These are phyloP conservation scores for Vireo altiloquus DNA, from an alignment of 2,113 vertebrate species.

Conservation along the genomic window DNA sequence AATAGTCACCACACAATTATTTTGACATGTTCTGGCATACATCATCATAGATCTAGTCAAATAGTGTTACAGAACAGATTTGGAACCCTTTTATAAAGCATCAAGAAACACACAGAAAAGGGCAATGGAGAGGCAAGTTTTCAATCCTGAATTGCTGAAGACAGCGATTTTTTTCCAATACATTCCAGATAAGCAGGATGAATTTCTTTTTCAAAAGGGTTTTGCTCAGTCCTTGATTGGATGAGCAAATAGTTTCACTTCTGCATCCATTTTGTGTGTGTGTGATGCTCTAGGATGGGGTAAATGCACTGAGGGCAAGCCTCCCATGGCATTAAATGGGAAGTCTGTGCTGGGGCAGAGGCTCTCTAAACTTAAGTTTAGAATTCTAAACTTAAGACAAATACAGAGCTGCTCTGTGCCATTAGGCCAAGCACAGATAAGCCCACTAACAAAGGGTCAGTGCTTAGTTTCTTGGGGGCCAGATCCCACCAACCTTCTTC, in stretches of 20 bases:
- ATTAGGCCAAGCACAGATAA: not conserved
- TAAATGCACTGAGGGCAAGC: not conserved
- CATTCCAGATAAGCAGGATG: not conserved
- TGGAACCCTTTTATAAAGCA: slow-evolving; percentile 53
- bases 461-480: not conserved
- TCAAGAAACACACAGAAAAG: slow-evolving; percentile 41
- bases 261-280: not conserved
- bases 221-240: not conserved
- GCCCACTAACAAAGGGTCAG: not conserved
- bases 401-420: not conserved
- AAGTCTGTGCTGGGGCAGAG: not conserved
- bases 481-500: not conserved
- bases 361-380: not conserved
- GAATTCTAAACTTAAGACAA: not conserved
- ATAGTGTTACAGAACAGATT: slow-evolving; percentile 51
- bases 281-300: not conserved
- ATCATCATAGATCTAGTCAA: slow-evolving; percentile 68
- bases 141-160: not conserved
- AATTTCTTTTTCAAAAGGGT: not conserved
- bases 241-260: not conserved
- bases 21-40: slow-evolving; percentile 72
- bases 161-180: not conserved
- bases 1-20: slow-evolving; percentile 75
- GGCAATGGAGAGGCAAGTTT: slow-evolving; percentile 21
- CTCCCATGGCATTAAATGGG: not conserved